A percentile compares a stretch with the other conserved stretches of the same genome.
Evolutionary conservation across 2,888 invertebrate genomes (phyloP).

Genomic region (Volucella inanis): DNA sequence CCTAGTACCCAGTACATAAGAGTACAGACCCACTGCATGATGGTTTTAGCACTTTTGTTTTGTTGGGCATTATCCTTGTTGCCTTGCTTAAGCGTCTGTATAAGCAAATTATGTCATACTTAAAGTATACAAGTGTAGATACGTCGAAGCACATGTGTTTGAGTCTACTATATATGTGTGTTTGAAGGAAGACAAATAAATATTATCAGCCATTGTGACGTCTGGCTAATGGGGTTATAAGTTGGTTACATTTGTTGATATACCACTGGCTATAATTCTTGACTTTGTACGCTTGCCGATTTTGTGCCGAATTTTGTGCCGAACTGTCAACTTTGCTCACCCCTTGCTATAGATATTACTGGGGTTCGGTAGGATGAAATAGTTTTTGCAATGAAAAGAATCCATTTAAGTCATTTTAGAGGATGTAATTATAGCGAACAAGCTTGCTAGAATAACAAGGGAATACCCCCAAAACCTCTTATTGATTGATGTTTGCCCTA

Average conservation of each 20-base stretch:
- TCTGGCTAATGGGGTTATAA: slow-evolving; percentile 68
- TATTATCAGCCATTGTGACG: slow-evolving; percentile 71
- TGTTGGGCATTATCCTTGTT: slow-evolving; percentile 69
- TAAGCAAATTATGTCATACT: slow-evolving; percentile 66
- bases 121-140: slow-evolving; percentile 13
- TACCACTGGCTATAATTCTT: slow-evolving; percentile 21
- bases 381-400: slow-evolving; percentile 52
- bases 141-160: not conserved
- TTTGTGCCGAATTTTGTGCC: slow-evolving; percentile 30
- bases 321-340: slow-evolving; percentile 43
- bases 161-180: slow-evolving; percentile 21
- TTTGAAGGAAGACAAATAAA: slow-evolving; percentile 58
- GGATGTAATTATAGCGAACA: slow-evolving; percentile 74
- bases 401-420: slow-evolving; percentile 70
- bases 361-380: not conserved
- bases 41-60: slow-evolving; percentile 64
- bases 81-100: slow-evolving; percentile 64
- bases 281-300: slow-evolving; percentile 12
- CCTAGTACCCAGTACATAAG: slow-evolving; percentile 26
- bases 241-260: slow-evolving; percentile 62
- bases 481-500: slow-evolving; percentile 65
- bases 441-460: slow-evolving; percentile 70
- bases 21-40: slow-evolving; percentile 8
- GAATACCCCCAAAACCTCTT: slow-evolving; percentile 12
- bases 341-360: not conserved